Percentiles rank a stretch among this genome's conserved stretches.
Conservation (phyloP, 1,140 invertebrate species). For the Drosophila setifemur region DNA sequence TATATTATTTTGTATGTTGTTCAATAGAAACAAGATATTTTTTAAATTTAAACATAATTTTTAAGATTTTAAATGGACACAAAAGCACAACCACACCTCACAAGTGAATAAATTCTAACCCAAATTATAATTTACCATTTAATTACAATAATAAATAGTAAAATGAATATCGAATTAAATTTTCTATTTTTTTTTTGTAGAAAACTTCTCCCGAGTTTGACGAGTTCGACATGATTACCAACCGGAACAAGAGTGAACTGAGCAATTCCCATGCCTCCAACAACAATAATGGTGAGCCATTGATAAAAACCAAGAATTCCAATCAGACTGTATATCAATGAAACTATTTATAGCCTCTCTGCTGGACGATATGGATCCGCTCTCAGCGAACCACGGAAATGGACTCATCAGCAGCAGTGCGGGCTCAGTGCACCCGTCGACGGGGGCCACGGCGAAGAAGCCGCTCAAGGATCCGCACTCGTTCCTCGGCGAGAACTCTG, state of each 20-base stretch:
- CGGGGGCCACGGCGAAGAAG: conserved; percentile 78
- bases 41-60: too few species aligned
- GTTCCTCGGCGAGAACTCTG: conserved; percentile 96
- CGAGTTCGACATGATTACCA: conserved; percentile 92
- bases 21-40: too few species aligned
- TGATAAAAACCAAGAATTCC: neutral
- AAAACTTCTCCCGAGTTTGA: conserved; percentile 87
- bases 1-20: too few species aligned
- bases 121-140: too few species aligned
- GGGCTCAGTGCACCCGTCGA: conserved; percentile 60
- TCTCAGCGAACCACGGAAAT: conserved; percentile 68
- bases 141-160: too few species aligned
- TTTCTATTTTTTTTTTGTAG: conserved; percentile 33
- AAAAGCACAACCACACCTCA: too few species aligned
- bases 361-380: conserved; percentile 80
- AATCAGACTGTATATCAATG: neutral
- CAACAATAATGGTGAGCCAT: conserved; percentile 80
- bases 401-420: conserved; percentile 21
- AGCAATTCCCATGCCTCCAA: conserved; percentile 74
- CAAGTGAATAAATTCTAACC: too few species aligned
- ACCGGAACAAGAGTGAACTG: conserved; percentile 84
- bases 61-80: too few species aligned
- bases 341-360: conserved; percentile 57
- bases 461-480: conserved; percentile 93
- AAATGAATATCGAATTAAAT: neutral